Base-by-base conservation (phyloP, 2,888 invertebrate genomes). In the Unio delphinus region DNA sequence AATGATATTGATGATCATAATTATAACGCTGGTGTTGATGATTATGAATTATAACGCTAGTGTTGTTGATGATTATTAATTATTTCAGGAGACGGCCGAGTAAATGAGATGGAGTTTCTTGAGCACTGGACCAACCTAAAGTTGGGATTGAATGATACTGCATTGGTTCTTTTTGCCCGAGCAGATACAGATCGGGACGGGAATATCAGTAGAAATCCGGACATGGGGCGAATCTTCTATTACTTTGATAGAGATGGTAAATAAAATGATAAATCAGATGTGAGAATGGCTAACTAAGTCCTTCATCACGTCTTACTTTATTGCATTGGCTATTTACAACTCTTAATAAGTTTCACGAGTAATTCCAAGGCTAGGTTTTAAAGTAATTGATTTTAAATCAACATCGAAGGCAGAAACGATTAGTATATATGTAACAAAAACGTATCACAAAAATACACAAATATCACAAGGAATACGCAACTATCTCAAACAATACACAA, bases 181-280 rank as follows among this genome's bases (percentile, higher is more conserved):
- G 78, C 78, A 3, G 83, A 83, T 66, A 83, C 83, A 3, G 75
- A 83, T 69, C 70, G 67, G 28, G 74, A 83, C 57, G 80, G 80
- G 8, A 61, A 67, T 17, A 74, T 83, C 28, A 75, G 80, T 1
- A 57, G 69, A 23, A 70, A 66, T 8, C 83, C 83, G 0, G 83
- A 83, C 70, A 74, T 79, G 62, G 59, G 66, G 26, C 64, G 82
- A 45, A 72, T 81, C 20, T 83, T 82, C 70, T 74, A 75, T 68
- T 82, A 82, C 68, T 83, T 83, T 62, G 83, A 83, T 65, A 73
- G 76, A 66, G 70, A 83, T 64, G 66, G 83, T 83, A 66, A 75
- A 79, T 15, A 45, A 11, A 20, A 0, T 1, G 15, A 20, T 23
- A 45, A 45, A 45, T 45, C 11, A 45, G 34, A 45, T 11, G 11